These are phyloP conservation scores for Drosophila equinoxialis DNA, from an alignment of 1,140 invertebrate genomes.

Conservation along the genomic window DNA sequence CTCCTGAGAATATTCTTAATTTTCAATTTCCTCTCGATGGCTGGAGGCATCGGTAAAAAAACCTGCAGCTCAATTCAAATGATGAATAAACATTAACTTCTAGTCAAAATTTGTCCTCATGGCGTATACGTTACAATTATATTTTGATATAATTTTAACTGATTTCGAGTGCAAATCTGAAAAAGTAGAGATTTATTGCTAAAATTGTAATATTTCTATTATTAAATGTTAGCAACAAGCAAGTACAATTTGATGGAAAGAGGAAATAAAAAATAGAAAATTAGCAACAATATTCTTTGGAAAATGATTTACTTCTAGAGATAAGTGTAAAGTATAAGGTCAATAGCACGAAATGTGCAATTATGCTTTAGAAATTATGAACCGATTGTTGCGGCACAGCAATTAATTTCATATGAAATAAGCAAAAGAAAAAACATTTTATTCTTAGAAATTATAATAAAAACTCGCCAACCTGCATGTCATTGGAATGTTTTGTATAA, in stretches of 20 bases:
- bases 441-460: background rate
- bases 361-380: background rate
- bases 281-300: background rate
- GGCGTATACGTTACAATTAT: no score
- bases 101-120: no score
- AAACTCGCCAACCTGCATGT: no score
- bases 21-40: conserved; percentile 26
- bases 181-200: no score
- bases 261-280: background rate
- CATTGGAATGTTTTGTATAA: no score
- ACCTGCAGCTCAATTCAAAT: background rate
- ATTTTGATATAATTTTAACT: no score
- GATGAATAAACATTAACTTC: no score
- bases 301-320: background rate
- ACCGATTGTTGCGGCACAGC: background rate
- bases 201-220: no score
- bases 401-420: background rate
- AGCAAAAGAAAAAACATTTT: background rate
- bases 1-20: conserved; percentile 45
- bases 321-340: background rate
- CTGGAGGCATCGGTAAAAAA: background rate
- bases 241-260: background rate
- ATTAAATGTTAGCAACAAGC: no score
- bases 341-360: conserved; percentile 5
- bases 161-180: no score